Percentiles rank a stretch among this genome's conserved stretches.
phyloP scores from a whole-genome alignment of 2,888 invertebrate genomes.

The Xanthorhoe spadicearia region DNA sequence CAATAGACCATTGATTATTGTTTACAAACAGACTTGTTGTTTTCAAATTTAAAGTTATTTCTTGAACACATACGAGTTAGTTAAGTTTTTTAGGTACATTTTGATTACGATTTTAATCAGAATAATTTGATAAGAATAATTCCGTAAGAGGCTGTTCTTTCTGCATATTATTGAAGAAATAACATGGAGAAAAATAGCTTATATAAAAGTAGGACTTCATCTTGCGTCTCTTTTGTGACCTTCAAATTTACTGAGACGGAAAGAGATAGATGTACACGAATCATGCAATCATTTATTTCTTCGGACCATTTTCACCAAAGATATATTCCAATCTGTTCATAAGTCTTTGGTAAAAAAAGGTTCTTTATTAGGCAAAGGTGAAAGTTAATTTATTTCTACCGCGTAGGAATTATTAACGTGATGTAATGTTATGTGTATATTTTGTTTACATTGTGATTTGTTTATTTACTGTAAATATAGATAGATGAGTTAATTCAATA shows the following conservation, averaged over 20 bases:
- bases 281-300: not conserved
- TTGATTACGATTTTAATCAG: not conserved
- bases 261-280: not conserved
- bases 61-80: not conserved
- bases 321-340: not conserved
- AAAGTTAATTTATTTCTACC: slow-evolving; percentile 66
- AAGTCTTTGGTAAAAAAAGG: slow-evolving; percentile 1
- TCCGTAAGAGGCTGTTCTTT: not conserved
- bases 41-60: slow-evolving; percentile 1
- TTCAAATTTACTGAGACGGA: slow-evolving; percentile 1
- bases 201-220: not conserved
- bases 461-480: slow-evolving; percentile 82
- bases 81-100: not conserved
- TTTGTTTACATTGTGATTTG: slow-evolving; percentile 72
- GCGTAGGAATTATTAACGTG: slow-evolving; percentile 72
- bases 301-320: slow-evolving; percentile 2
- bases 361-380: slow-evolving; percentile 33
- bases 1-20: slow-evolving; percentile 28
- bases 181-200: not conserved
- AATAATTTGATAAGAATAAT: not conserved
- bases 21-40: not conserved
- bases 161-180: not conserved
- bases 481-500: slow-evolving; percentile 74
- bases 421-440: slow-evolving; percentile 67
- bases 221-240: not conserved